These are phyloP conservation scores for Lagria hirta DNA, from an alignment of 2,888 invertebrate species.

Conservation along the genomic window DNA sequence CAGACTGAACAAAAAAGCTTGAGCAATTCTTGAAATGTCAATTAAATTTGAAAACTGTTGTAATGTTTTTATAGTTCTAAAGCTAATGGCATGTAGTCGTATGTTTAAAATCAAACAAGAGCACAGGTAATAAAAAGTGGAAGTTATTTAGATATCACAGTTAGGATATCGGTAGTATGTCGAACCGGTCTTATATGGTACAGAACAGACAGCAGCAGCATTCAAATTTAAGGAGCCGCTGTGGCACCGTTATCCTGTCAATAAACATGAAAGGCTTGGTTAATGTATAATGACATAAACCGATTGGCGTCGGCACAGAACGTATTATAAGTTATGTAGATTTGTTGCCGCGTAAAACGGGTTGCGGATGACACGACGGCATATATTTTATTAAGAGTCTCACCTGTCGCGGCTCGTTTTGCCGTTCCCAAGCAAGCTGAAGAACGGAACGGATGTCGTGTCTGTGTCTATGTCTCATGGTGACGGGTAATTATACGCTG, in stretches of 20 bases:
- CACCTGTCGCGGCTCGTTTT: slow-evolving; percentile 54
- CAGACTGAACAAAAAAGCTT: too few relatives aligned
- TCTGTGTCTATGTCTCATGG: slow-evolving; percentile 51
- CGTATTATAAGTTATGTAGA: slow-evolving; percentile 30
- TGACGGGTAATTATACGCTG: slow-evolving; percentile 55
- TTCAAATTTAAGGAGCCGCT: too few relatives aligned
- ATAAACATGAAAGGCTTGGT: slow-evolving; percentile 5
- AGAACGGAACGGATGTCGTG: slow-evolving; percentile 51
- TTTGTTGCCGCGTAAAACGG: slow-evolving; percentile 44
- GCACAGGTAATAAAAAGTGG: too few relatives aligned
- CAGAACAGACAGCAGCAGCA: too few relatives aligned
- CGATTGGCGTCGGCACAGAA: slow-evolving; percentile 7
- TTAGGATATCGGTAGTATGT: too few relatives aligned
- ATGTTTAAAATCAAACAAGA: too few relatives aligned
- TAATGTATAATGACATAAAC: slow-evolving; percentile 6
- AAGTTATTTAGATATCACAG: too few relatives aligned
- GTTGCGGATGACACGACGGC: slow-evolving; percentile 46
- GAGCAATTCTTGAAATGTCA: too few relatives aligned
- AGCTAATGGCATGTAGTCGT: too few relatives aligned
- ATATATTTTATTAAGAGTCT: slow-evolving; percentile 54
- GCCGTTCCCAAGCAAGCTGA: slow-evolving; percentile 49
- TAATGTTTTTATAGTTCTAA: too few relatives aligned
- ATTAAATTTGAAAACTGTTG: too few relatives aligned
- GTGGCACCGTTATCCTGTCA: slow-evolving; percentile 9
- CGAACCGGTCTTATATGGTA: too few relatives aligned